Evolutionary conservation across 2,113 vertebrate species (phyloP), one percentile per base, ranked within the genome.

Genomic region (Amia ocellicauda): DNA sequence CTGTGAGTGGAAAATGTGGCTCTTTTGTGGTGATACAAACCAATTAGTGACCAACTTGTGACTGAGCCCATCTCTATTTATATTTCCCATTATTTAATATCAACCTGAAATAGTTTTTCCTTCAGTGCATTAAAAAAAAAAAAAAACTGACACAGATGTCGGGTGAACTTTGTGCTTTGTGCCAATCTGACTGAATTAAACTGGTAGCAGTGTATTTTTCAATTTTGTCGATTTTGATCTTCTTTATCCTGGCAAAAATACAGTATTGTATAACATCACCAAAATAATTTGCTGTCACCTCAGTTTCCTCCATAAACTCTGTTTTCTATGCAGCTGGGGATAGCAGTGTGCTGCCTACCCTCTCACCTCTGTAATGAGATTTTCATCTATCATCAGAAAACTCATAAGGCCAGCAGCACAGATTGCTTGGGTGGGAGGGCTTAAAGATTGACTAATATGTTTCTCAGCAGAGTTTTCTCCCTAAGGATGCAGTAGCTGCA

Each of bases 351-450:
- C 26, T 40, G 27, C 31, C 20, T 50, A 20, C 42, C 40, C 22
- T 29, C 45, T 52, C 29, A 31, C 56, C 57, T 47, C 23, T 5
- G 17, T 19, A n/a, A 19, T 47, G 11, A 26, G 23, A 27, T 45
- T 23, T 26, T 16, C 42, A 24, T 27, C 59, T 47, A 27, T 60
- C 22, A 60, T 43, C 58, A 58, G 29, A 29, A 11, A n/a, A 23
- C n/a, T 58, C 31, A 58, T 42, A 19, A 29, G 11, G 57, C 57
- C 29, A 14, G 28, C 31, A 58, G 17, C 57, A 49, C 22, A 61
- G 22, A 23, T 23, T n/a, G 31, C n/a, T 43, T 59, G 23, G 55
- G 14, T 49, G 42, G 22, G 13, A 49, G 43, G 11, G 42, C n/a
- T 40, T 19, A 24, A 24, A 13, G 22, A 36, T 11, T 11, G 29